These are phyloP conservation scores for Calameuta filiformis DNA, from an alignment of 2,888 invertebrate species.

Conservation along the genomic window DNA sequence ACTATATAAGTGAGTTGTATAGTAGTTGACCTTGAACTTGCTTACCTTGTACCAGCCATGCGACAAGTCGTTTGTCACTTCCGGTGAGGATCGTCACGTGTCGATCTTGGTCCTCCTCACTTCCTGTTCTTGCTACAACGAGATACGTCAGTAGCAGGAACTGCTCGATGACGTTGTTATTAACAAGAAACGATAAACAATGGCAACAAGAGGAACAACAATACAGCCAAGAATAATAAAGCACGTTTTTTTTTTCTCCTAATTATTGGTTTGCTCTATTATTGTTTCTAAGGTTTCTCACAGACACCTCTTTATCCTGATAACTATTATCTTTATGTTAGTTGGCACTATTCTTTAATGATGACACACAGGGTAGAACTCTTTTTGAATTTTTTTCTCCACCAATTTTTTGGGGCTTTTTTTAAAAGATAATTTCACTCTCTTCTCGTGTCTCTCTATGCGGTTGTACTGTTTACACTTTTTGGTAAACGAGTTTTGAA, in stretches of 20 bases:
- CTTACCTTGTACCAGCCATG: conserved; percentile 39
- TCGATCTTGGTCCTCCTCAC: background rate
- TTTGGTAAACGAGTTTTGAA: background rate
- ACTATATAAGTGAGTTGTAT: background rate
- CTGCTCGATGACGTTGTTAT: background rate
- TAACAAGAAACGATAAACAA: background rate
- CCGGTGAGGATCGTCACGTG: conserved; percentile 13
- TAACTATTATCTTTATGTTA: conserved; percentile 4
- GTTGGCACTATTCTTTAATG: conserved; percentile 8
- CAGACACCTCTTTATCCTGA: conserved; percentile 2
- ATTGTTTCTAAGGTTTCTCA: background rate
- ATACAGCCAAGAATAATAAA: background rate
- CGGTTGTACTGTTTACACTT: background rate
- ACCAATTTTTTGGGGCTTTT: background rate
- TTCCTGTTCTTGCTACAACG: background rate
- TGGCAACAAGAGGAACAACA: background rate
- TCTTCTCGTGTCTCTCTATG: background rate
- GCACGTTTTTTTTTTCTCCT: background rate
- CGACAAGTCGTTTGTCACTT: conserved; percentile 30
- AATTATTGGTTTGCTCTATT: background rate
- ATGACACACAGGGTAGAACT: background rate
- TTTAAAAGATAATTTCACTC: background rate
- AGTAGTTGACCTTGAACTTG: conserved; percentile 10
- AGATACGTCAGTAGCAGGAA: background rate
- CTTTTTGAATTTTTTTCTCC: background rate